Percentiles rank a stretch among this genome's conserved stretches.
Evolutionary conservation across 1,140 invertebrate species (phyloP).

Genomic region (Ostrea edulis): DNA sequence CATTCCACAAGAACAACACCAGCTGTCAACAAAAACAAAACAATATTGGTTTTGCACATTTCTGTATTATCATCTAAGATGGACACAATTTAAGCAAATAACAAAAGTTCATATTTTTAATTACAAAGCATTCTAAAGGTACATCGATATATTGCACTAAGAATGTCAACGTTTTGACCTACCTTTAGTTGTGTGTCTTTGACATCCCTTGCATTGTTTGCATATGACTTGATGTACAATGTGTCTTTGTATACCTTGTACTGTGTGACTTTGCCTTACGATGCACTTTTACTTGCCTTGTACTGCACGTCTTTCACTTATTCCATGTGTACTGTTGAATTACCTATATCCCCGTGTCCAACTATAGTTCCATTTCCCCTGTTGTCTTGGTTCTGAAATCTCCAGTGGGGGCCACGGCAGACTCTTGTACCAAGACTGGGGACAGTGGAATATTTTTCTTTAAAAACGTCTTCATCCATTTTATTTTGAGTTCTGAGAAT

Average conservation of each 20-base stretch:
- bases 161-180: neutral
- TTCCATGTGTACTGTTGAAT: neutral
- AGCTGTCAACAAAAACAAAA: neutral
- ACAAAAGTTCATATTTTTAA: too few species aligned
- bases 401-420: slow-evolving; percentile 39
- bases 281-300: too few species aligned
- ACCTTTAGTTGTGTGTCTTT: neutral
- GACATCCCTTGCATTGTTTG: too few species aligned
- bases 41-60: too few species aligned
- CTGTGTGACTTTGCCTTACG: too few species aligned
- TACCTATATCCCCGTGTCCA: slow-evolving; percentile 25
- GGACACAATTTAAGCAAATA: too few species aligned
- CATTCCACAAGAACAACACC: neutral
- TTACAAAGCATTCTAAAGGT: neutral
- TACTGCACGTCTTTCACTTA: too few species aligned
- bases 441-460: neutral
- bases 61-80: too few species aligned
- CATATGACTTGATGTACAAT: too few species aligned
- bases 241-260: too few species aligned
- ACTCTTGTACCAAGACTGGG: slow-evolving; percentile 32
- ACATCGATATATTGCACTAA: neutral
- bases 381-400: slow-evolving; percentile 4
- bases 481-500: neutral
- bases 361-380: slow-evolving; percentile 12
- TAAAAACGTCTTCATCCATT: neutral